A percentile compares a stretch with the other conserved stretches of the same genome.
These are phyloP conservation scores for Branchinecta sandiegonensis DNA, from an alignment of 2,888 invertebrate genomes.

Conservation along the genomic window DNA sequence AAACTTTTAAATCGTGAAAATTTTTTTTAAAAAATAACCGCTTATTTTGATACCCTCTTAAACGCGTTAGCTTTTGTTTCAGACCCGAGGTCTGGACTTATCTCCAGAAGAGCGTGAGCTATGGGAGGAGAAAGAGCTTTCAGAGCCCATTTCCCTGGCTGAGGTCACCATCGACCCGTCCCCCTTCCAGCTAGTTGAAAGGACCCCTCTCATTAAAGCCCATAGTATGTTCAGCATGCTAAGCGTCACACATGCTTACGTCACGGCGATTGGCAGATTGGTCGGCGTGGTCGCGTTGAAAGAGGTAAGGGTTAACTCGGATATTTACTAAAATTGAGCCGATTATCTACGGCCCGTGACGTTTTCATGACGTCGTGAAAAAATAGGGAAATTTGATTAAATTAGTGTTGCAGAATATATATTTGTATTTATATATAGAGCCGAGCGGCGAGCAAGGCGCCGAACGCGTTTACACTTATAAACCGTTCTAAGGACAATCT, in stretches of 20 bases:
- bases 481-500: too few relatives aligned
- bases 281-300: slow-evolving; percentile 40
- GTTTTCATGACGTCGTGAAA: too few relatives aligned
- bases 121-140: slow-evolving; percentile 38
- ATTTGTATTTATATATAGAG: too few relatives aligned
- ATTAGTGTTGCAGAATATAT: too few relatives aligned
- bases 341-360: too few relatives aligned
- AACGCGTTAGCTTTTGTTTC: not conserved
- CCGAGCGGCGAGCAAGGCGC: too few relatives aligned
- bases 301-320: slow-evolving; percentile 33
- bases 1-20: too few relatives aligned
- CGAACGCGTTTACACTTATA: too few relatives aligned
- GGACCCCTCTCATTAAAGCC: slow-evolving; percentile 36
- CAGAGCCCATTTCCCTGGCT: slow-evolving; percentile 30
- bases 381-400: too few relatives aligned
- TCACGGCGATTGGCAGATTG: slow-evolving; percentile 39
- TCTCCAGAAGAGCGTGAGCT: slow-evolving; percentile 34
- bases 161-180: slow-evolving; percentile 38
- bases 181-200: slow-evolving; percentile 40
- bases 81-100: slow-evolving; percentile 31
- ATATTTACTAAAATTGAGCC: too few relatives aligned
- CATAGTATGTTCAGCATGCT: slow-evolving; percentile 42
- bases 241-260: slow-evolving; percentile 41
- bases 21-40: too few relatives aligned
- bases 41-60: too few relatives aligned